Percentiles rank a stretch among this genome's conserved stretches.
These are phyloP conservation scores for Philereme vetulata DNA, from an alignment of 2,888 invertebrate species.

Conservation along the genomic window DNA sequence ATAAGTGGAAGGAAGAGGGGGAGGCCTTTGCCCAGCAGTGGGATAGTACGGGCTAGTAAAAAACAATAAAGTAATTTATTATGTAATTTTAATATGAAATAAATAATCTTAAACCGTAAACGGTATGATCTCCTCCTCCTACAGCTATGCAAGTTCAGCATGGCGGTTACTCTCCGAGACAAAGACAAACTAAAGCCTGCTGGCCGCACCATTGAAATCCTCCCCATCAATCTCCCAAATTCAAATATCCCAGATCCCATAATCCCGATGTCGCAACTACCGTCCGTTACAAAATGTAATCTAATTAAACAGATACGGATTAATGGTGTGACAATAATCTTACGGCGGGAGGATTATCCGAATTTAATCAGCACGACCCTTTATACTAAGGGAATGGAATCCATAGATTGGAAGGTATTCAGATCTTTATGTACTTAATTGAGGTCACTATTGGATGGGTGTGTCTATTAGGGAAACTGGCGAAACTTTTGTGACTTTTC, in stretches of 20 bases:
- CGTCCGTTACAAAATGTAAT: slow-evolving; percentile 47
- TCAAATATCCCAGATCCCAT: slow-evolving; percentile 36
- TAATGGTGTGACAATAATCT: slow-evolving; percentile 82
- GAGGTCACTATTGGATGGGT: neutral
- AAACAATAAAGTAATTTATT: too few relatives aligned
- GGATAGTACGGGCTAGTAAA: too few relatives aligned
- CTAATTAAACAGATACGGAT: slow-evolving; percentile 75
- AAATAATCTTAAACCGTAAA: too few relatives aligned
- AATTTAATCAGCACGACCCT: slow-evolving; percentile 74
- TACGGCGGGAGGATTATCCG: slow-evolving; percentile 72
- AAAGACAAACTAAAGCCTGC: neutral
- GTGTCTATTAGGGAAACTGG: too few relatives aligned
- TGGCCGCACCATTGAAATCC: slow-evolving; percentile 1
- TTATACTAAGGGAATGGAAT: slow-evolving; percentile 43
- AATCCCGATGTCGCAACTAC: slow-evolving; percentile 39
- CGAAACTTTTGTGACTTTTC: too few relatives aligned
- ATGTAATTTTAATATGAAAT: too few relatives aligned
- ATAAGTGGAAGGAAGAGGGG: too few relatives aligned
- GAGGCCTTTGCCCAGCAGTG: too few relatives aligned
- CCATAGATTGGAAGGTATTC: slow-evolving; percentile 11
- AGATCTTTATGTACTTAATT: slow-evolving; percentile 14
- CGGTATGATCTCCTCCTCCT: too few relatives aligned
- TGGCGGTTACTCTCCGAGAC: too few relatives aligned
- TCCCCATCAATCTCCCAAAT: slow-evolving; percentile 37
- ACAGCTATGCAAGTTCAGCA: too few relatives aligned